Conservation (phyloP, 2,888 invertebrate genomes). For the Salticus scenicus region DNA sequence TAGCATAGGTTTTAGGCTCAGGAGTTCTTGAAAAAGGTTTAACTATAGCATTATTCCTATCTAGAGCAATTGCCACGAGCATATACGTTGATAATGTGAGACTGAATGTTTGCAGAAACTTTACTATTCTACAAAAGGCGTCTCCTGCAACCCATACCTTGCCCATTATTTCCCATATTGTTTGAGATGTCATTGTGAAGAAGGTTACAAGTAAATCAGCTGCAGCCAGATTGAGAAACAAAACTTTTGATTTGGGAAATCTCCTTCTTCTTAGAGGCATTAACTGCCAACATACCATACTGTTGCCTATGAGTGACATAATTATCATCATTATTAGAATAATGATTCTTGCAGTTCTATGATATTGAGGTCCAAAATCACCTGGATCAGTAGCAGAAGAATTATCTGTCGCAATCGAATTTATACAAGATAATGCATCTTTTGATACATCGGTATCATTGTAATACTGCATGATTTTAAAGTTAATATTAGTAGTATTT, state of each 20-base stretch:
- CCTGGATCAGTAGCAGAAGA: neutral
- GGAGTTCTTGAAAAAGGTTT: slow-evolving; percentile 73
- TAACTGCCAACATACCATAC: slow-evolving; percentile 41
- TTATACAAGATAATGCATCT: neutral
- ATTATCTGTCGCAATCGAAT: slow-evolving; percentile 11
- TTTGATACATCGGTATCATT: slow-evolving; percentile 1
- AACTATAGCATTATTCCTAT: slow-evolving; percentile 76
- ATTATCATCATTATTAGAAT: slow-evolving; percentile 47
- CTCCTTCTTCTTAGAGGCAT: slow-evolving; percentile 31
- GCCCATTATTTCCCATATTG: slow-evolving; percentile 75
- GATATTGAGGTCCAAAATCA: slow-evolving; percentile 65
- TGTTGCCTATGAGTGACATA: slow-evolving; percentile 53
- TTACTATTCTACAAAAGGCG: slow-evolving; percentile 75
- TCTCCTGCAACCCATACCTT: slow-evolving; percentile 74
- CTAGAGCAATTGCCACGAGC: slow-evolving; percentile 76
- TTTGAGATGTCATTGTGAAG: slow-evolving; percentile 73
- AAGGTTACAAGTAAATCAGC: slow-evolving; percentile 65
- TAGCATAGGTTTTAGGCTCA: slow-evolving; percentile 35
- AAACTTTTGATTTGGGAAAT: slow-evolving; percentile 52
- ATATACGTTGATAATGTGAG: slow-evolving; percentile 75
- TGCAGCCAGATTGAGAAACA: slow-evolving; percentile 62
- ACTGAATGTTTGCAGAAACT: slow-evolving; percentile 75
- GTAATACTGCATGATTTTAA: neutral
- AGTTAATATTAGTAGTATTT: no score
- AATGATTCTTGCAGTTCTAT: slow-evolving; percentile 38